Conservation (phyloP, 2,888 invertebrate species). For the Zygothrica quintamaculata region DNA sequence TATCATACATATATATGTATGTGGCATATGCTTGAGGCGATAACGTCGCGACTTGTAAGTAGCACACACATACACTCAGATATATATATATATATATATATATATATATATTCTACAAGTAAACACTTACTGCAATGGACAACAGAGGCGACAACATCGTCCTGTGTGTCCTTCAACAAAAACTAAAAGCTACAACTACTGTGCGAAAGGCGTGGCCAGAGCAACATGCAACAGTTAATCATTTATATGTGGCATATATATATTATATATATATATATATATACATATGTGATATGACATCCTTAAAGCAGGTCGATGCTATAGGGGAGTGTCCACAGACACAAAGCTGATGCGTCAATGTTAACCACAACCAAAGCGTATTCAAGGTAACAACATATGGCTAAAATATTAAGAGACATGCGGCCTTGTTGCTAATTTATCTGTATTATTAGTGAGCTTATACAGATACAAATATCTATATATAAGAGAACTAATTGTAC, state of each 20-base stretch:
- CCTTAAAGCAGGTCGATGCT: conserved; percentile 33
- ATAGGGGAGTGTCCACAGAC: conserved; percentile 14
- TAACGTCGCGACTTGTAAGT: conserved; percentile 30
- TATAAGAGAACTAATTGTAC: too few relatives aligned
- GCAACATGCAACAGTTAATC: conserved; percentile 74
- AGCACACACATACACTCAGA: conserved; percentile 3
- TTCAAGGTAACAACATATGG: too few relatives aligned
- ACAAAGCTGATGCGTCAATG: conserved; percentile 1
- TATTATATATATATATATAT: neutral
- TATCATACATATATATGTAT: conserved; percentile 54
- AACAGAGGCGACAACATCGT: conserved; percentile 46
- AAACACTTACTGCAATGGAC: neutral
- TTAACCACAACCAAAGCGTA: too few relatives aligned
- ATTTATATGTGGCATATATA: conserved; percentile 47
- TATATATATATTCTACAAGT: neutral
- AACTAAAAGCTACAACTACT: conserved; percentile 35
- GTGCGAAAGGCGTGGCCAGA: conserved; percentile 62
- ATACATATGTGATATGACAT: neutral
- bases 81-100: conserved; percentile 4
- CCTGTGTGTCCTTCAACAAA: conserved; percentile 53
- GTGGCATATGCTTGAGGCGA: conserved; percentile 33
- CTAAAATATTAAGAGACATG: too few relatives aligned
- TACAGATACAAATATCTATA: too few relatives aligned
- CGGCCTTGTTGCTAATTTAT: too few relatives aligned
- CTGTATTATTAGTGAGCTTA: too few relatives aligned